Conservation (phyloP, 2,113 vertebrate genomes). For the Cyprinodon variegatus region DNA sequence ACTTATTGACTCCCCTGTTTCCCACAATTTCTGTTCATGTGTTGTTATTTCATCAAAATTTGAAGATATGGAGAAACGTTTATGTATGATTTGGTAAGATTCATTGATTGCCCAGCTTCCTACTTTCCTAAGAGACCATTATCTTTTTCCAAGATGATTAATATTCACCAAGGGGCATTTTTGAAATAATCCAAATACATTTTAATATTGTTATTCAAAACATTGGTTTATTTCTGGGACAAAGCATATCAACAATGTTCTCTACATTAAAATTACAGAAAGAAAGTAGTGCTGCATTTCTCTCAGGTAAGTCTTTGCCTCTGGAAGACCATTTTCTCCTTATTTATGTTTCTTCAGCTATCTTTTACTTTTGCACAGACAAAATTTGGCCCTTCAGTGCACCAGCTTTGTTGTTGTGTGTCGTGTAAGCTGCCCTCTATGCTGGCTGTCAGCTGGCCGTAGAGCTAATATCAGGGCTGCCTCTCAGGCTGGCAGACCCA, state of each 20-base stretch:
- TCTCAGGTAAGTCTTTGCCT: constrained; percentile 16
- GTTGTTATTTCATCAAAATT: too few species aligned
- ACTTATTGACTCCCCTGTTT: too few species aligned
- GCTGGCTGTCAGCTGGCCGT: constrained; percentile 76
- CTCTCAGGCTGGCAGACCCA: constrained; percentile 78
- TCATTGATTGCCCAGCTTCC: background rate
- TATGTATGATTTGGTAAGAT: too few species aligned
- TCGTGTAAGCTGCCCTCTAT: constrained; percentile 67
- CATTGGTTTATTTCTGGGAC: background rate
- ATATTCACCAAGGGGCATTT: background rate
- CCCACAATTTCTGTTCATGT: too few species aligned
- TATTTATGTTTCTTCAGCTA: constrained; percentile 53
- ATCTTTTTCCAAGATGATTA: background rate
- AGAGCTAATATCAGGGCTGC: constrained; percentile 81
- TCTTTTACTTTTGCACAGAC: constrained; percentile 56
- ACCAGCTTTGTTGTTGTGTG: constrained; percentile 64
- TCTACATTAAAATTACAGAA: background rate
- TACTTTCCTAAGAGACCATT: background rate
- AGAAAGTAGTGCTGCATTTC: constrained; percentile 12
- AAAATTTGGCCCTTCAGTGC: constrained; percentile 61
- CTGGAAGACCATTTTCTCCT: constrained; percentile 49
- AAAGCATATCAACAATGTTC: background rate
- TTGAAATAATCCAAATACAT: background rate
- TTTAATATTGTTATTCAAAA: background rate
- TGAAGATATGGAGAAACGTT: too few species aligned